phyloP scores from a whole-genome alignment of 2,888 invertebrate species.

The Hydraecia micacea region DNA sequence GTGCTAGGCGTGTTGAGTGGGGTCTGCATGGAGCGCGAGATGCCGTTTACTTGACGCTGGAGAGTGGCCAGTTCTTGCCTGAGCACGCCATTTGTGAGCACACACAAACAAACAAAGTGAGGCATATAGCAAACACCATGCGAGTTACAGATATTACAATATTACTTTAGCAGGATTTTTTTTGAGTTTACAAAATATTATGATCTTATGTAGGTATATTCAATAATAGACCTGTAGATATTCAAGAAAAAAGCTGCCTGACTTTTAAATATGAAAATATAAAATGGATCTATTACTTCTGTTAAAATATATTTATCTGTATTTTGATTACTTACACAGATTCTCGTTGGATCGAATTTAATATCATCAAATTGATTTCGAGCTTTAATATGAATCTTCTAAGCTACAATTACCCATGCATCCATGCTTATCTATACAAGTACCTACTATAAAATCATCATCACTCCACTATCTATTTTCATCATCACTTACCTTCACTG shows the following conservation, averaged over 20 bases:
- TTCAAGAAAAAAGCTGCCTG: not conserved
- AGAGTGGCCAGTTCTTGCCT: constrained; percentile 94
- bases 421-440: constrained; percentile 19
- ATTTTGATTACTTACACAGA: not conserved
- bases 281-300: not conserved
- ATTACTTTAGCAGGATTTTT: not conserved
- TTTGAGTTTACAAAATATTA: not conserved
- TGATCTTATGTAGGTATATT: not conserved
- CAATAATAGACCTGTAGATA: not conserved
- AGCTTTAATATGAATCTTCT: not conserved
- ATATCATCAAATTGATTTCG: not conserved
- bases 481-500: constrained; percentile 79
- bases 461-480: constrained; percentile 28
- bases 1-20: constrained; percentile 79
- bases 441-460: constrained; percentile 11
- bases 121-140: constrained; percentile 62
- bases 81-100: constrained; percentile 89
- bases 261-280: not conserved
- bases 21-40: constrained; percentile 87
- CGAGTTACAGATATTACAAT: constrained; percentile 17
- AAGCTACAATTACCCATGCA: constrained; percentile 28
- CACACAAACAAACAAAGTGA: constrained; percentile 82
- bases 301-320: not conserved
- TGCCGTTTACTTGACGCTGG: constrained; percentile 94
- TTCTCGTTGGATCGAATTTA: not conserved